Conservation (phyloP, 2,888 invertebrate genomes). For the Lochmaea capreae region DNA sequence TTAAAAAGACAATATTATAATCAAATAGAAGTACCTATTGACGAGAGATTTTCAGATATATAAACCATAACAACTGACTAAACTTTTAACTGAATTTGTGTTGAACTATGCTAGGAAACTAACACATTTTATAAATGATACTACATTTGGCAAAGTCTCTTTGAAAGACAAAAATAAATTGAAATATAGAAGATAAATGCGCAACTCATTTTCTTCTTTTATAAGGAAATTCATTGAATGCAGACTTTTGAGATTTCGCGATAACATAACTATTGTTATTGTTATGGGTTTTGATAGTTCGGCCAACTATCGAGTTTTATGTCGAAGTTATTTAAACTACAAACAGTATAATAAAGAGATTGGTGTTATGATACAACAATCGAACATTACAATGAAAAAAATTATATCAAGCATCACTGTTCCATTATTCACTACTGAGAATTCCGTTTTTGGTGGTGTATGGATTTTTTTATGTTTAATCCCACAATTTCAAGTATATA, state of each 20-base stretch:
- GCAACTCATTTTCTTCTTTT: not conserved
- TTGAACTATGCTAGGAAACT: not conserved
- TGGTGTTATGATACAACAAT: too few species aligned
- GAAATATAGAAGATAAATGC: not conserved
- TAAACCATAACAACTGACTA: not conserved
- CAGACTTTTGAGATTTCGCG: not conserved
- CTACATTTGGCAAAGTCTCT: constrained; percentile 5
- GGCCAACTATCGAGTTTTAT: not conserved
- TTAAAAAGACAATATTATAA: not conserved
- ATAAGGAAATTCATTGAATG: not conserved
- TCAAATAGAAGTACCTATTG: not conserved
- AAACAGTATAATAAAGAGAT: too few species aligned
- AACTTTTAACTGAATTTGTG: constrained; percentile 16
- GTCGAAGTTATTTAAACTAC: not conserved
- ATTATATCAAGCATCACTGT: too few species aligned
- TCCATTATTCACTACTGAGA: too few species aligned
- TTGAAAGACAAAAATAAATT: not conserved
- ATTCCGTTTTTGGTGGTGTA: too few species aligned
- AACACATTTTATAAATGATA: constrained; percentile 10
- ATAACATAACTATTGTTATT: not conserved
- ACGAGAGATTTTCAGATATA: not conserved
- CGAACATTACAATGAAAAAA: too few species aligned
- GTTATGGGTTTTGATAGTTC: not conserved
- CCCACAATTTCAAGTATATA: too few species aligned
- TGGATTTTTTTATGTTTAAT: too few species aligned